phyloP scores from a whole-genome alignment of 2,888 invertebrate species.

The Cryptocheilus praepositus region DNA sequence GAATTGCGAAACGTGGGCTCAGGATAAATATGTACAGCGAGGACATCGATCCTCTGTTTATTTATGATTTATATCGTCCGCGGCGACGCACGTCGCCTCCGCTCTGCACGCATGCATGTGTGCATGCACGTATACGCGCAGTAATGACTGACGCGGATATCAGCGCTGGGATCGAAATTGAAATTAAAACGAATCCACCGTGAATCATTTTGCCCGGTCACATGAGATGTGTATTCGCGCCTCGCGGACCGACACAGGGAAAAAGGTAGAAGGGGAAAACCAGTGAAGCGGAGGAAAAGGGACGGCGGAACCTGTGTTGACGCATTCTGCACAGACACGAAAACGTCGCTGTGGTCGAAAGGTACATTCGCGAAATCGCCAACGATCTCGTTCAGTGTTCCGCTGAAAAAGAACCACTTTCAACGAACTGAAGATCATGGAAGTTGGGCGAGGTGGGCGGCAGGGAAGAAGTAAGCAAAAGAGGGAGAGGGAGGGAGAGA shows the following conservation, averaged over 20 bases:
- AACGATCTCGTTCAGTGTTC: conserved; percentile 34
- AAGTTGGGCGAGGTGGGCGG: conserved; percentile 27
- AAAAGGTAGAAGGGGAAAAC: conserved; percentile 3
- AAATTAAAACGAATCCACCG: conserved; percentile 48
- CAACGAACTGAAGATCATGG: conserved; percentile 10
- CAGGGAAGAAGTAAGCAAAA: conserved; percentile 12
- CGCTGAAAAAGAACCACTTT: conserved; percentile 41
- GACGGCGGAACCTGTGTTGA: neutral
- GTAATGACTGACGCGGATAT: conserved; percentile 24
- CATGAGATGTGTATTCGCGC: conserved; percentile 13
- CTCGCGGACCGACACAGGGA: neutral
- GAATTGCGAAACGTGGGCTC: conserved; percentile 16
- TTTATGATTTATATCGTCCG: conserved; percentile 44
- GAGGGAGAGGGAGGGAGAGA: neutral
- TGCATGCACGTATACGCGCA: conserved; percentile 27
- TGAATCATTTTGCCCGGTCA: conserved; percentile 38
- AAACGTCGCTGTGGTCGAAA: conserved; percentile 23
- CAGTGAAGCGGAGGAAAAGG: neutral
- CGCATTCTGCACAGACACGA: neutral
- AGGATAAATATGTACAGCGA: conserved; percentile 25
- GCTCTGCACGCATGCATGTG: conserved; percentile 13
- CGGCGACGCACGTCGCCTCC: conserved; percentile 12
- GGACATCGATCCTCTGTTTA: conserved; percentile 43
- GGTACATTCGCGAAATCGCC: conserved; percentile 28
- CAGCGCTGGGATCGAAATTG: conserved; percentile 43